Base-by-base conservation (phyloP, 2,797 vertebrate genomes). In the Crocodylus rhombifer region DNA sequence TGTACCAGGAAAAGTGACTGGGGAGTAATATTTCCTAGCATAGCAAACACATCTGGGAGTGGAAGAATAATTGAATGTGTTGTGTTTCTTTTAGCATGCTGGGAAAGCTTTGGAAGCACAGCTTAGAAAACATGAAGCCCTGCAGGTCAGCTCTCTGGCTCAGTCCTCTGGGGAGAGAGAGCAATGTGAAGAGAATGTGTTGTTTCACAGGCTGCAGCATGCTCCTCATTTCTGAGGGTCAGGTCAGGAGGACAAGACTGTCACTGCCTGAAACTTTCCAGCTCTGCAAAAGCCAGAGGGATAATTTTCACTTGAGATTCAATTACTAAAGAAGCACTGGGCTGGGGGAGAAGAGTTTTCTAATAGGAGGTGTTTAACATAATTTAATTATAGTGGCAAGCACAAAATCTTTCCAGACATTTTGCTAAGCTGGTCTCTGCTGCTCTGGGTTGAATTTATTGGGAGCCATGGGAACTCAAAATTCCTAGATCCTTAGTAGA, bases 11-110 rank as follows among this genome's bases (percentile, higher is more conserved):
- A 28, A n/a, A 71, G 57, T 92, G 61, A 86, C 51, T 42, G 64
- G 11, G 77, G 82, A 94, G 81, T 89, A 2, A 2, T 93, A 36
- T 94, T 95, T 96, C 84, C 60, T 87, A 75, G 75, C 73, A n/a
- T 77, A 61, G 73, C 0, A 0, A 80, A 42, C 78, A 51, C 14
- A 55, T 75, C 76, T 80, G 73, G 65, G 65, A 89, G 10, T 7
- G 60, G 28, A 95, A 75, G 51, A 73, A 81, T 84, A 95, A 93
- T 77, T 69, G 0, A 3, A 7, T 3, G 1, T 63, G 13, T 64
- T 0, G 0, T 63, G 30, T 90, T 93, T 97, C 86, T 81, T 80
- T 88, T 88, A 77, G 61, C 67, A 56, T 91, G 30, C 63, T 62
- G 36, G 63, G 25, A 33, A 81, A 80, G 36, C 1, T 80, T 88